Conservation (phyloP, 2,888 invertebrate genomes). For the Drosophila prolongata region DNA sequence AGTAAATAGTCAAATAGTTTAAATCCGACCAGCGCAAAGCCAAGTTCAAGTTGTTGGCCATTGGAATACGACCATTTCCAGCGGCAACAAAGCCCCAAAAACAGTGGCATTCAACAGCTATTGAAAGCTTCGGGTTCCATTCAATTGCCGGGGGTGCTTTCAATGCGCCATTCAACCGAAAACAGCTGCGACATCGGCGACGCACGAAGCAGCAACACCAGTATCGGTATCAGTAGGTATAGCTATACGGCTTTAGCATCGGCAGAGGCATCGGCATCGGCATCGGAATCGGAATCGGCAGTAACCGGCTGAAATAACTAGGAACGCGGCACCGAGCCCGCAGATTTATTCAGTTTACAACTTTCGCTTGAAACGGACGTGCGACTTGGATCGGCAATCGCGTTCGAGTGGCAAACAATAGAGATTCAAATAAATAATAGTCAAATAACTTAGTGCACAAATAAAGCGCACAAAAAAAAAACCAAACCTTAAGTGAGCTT, state of each 20-base stretch:
- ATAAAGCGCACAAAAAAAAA: not conserved
- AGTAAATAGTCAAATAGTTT: not conserved
- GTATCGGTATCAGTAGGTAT: constrained; percentile 13
- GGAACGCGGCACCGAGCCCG: constrained; percentile 56
- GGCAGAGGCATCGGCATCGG: constrained; percentile 24
- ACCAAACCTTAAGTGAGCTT: constrained; percentile 23
- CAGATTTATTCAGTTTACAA: constrained; percentile 83
- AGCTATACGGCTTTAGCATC: constrained; percentile 10
- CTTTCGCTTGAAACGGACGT: constrained; percentile 83
- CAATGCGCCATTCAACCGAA: constrained; percentile 58
- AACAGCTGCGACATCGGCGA: constrained; percentile 45
- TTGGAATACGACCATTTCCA: constrained; percentile 22
- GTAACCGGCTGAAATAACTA: constrained; percentile 57
- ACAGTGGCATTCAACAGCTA: constrained; percentile 66
- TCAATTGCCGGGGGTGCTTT: constrained; percentile 54
- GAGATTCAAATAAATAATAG: constrained; percentile 10
- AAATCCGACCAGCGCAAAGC: not conserved
- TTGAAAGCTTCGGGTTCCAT: constrained; percentile 56
- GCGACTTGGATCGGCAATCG: constrained; percentile 46
- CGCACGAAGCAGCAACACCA: constrained; percentile 24
- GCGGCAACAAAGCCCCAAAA: constrained; percentile 4
- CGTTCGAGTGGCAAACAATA: constrained; percentile 39
- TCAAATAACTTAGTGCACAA: constrained; percentile 6
- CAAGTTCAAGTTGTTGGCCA: constrained; percentile 67
- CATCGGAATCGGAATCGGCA: constrained; percentile 24